Evolutionary conservation across 2,113 vertebrate genomes (phyloP).

Genomic region (Larimichthys polyactis): DNA sequence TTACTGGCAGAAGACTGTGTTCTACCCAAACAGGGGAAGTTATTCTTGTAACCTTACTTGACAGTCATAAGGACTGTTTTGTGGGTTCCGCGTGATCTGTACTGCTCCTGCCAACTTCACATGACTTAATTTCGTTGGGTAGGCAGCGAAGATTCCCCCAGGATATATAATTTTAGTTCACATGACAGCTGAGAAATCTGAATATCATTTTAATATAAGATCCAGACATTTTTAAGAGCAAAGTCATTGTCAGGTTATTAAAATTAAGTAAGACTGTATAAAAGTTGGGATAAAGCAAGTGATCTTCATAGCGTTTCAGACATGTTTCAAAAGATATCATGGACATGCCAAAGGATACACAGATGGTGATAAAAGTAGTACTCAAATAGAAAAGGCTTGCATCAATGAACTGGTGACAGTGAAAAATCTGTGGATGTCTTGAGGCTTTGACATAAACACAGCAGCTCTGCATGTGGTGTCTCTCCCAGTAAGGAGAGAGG

Average conservation of each 20-base stretch:
- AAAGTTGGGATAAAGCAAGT: background rate
- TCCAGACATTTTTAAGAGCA: background rate
- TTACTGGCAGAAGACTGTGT: constrained; percentile 32
- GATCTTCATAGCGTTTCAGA: background rate
- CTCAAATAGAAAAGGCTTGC: background rate
- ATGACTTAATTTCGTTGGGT: constrained; percentile 62
- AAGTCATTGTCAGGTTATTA: background rate
- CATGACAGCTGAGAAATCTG: background rate
- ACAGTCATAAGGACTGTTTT: constrained; percentile 62
- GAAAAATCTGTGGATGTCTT: constrained; percentile 42
- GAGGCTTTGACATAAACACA: constrained; percentile 46
- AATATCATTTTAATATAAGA: background rate
- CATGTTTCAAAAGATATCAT: background rate
- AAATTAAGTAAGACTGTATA: background rate
- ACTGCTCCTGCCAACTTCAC: constrained; percentile 60
- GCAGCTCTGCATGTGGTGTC: constrained; percentile 57
- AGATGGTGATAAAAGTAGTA: constrained; percentile 6
- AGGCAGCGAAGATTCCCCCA: constrained; percentile 10
- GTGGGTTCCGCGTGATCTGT: constrained; percentile 54
- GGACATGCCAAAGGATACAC: background rate
- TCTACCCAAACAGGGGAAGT: constrained; percentile 16
- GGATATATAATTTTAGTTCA: constrained; percentile 17
- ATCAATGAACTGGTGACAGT: constrained; percentile 25
- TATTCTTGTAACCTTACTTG: constrained; percentile 64
- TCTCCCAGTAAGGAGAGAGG: constrained; percentile 12